phyloP scores from a whole-genome alignment of 1,140 invertebrate genomes.

The Alviniconcha marisindica region DNA sequence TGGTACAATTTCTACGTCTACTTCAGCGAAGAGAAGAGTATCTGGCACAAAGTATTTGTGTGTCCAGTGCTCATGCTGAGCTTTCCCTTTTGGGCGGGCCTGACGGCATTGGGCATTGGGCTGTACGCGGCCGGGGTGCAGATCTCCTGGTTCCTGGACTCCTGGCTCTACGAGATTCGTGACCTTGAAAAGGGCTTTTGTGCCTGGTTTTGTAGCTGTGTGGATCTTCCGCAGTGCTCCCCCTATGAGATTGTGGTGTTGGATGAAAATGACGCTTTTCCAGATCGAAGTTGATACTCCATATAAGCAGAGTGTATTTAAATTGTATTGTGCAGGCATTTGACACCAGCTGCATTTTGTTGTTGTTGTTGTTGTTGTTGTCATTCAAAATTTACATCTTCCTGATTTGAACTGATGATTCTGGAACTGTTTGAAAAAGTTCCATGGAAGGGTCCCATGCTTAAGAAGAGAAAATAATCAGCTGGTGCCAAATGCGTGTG shows the following conservation, averaged over 20 bases:
- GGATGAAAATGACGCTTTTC: conserved; percentile 51
- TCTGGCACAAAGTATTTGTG: conserved; percentile 77
- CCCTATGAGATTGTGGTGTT: conserved; percentile 80
- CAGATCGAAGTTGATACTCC: conserved; percentile 25
- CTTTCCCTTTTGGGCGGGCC: conserved; percentile 84
- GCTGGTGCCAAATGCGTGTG: too few relatives aligned
- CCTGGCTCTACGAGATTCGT: conserved; percentile 84
- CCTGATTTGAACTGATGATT: too few relatives aligned
- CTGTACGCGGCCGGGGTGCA: conserved; percentile 84
- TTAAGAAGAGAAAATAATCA: too few relatives aligned
- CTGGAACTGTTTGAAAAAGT: too few relatives aligned
- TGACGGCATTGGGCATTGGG: conserved; percentile 82
- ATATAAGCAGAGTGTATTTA: too few relatives aligned
- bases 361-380: too few relatives aligned
- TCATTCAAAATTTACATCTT: too few relatives aligned
- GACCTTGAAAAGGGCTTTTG: conserved; percentile 89
- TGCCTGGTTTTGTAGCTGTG: conserved; percentile 84
- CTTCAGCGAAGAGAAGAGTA: conserved; percentile 83
- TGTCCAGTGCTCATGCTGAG: conserved; percentile 84
- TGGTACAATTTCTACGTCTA: conserved; percentile 87
- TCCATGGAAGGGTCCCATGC: too few relatives aligned
- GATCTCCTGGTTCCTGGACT: conserved; percentile 82
- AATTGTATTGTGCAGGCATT: too few relatives aligned
- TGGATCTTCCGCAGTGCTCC: conserved; percentile 84
- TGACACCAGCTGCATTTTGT: too few relatives aligned